These are phyloP conservation scores for Gymnoscelis rufifasciata DNA, from an alignment of 2,888 invertebrate genomes.

Conservation along the genomic window DNA sequence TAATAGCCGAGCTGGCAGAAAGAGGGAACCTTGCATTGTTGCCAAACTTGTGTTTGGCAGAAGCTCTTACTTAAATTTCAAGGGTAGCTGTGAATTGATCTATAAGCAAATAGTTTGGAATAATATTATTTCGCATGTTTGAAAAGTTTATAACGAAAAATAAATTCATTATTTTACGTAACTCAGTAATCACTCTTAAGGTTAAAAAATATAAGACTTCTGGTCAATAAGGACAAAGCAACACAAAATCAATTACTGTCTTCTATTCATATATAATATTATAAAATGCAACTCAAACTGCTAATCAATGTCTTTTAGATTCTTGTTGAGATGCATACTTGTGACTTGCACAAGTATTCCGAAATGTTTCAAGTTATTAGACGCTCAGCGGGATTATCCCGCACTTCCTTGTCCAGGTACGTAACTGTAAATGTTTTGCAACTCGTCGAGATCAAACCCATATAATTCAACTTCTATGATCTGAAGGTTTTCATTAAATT, in stretches of 20 bases:
- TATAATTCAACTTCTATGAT: too few species aligned
- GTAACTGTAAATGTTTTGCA: slow-evolving; percentile 4
- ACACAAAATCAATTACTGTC: too few species aligned
- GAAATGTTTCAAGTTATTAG: slow-evolving; percentile 57
- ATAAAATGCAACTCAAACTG: slow-evolving; percentile 22
- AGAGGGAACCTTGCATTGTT: too few species aligned
- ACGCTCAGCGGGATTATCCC: slow-evolving; percentile 44
- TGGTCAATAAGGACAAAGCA: not conserved
- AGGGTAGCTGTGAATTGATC: slow-evolving; percentile 54
- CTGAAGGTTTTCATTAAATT: too few species aligned
- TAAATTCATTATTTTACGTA: not conserved
- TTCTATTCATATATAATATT: not conserved
- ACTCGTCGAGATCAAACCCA: not conserved
- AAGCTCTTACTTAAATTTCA: too few species aligned
- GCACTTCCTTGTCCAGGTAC: slow-evolving; percentile 51
- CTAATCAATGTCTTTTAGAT: slow-evolving; percentile 18
- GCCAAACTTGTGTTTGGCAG: too few species aligned
- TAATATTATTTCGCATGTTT: not conserved
- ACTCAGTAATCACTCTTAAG: not conserved
- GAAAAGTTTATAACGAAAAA: not conserved
- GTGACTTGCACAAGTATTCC: slow-evolving; percentile 26
- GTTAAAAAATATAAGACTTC: not conserved
- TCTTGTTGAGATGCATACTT: slow-evolving; percentile 7
- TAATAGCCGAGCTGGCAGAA: too few species aligned
- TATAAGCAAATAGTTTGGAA: slow-evolving; percentile 33